These are phyloP conservation scores for Polydrusus tereticollis DNA, from an alignment of 2,888 invertebrate species.

Conservation along the genomic window DNA sequence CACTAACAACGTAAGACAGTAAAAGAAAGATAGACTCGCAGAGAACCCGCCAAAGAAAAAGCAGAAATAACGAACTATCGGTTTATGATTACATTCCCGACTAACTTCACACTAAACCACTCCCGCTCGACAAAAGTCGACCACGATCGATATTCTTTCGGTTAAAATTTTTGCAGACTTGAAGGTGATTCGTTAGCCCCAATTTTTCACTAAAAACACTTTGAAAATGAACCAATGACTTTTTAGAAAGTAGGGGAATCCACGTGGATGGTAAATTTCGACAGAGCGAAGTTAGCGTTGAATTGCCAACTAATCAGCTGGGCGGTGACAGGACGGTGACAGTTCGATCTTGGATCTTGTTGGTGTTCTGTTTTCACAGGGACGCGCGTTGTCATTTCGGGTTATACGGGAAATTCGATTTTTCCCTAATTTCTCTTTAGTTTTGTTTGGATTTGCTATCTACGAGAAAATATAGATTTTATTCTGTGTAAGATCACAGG, in stretches of 20 bases:
- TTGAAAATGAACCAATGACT: slow-evolving; percentile 47
- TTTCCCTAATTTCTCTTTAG: neutral
- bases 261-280: slow-evolving; percentile 51
- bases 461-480: neutral
- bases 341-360: slow-evolving; percentile 55
- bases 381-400: slow-evolving; percentile 31
- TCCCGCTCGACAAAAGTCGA: slow-evolving; percentile 21
- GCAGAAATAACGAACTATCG: neutral
- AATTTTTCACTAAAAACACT: neutral
- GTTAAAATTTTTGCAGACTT: slow-evolving; percentile 6
- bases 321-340: slow-evolving; percentile 57
- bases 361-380: slow-evolving; percentile 14
- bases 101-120: slow-evolving; percentile 50
- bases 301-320: slow-evolving; percentile 55
- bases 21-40: neutral
- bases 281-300: slow-evolving; percentile 53
- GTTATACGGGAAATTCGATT: neutral
- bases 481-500: neutral
- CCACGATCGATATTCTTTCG: slow-evolving; percentile 35
- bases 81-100: neutral
- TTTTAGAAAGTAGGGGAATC: slow-evolving; percentile 19
- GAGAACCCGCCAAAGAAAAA: neutral
- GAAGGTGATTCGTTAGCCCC: slow-evolving; percentile 44
- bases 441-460: neutral
- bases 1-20: neutral